Evolutionary conservation across 1,140 invertebrate genomes (phyloP), one percentile per base, ranked within the genome.

Genomic region (Heliothis virescens): DNA sequence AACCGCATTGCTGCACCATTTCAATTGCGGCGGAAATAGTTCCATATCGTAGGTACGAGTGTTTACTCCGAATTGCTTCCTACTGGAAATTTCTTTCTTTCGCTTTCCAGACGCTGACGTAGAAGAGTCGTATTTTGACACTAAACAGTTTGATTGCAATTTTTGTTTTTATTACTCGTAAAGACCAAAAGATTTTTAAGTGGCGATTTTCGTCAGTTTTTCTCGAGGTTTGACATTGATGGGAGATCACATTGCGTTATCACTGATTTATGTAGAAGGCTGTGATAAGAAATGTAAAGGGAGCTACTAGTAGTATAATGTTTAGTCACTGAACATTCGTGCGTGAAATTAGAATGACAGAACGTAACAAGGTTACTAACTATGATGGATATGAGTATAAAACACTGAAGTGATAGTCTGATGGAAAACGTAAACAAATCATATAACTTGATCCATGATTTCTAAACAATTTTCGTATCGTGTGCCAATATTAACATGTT

Each of bases 1-100:
- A 53, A 72, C 18, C 72, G 72, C 57, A 74, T 59, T 15, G 72
- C 21, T 60, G 34, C 53, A 57, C 57, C 18, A 60, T 74, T 74
- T 74, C 72, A 74, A 74, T 74, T 74, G 47, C 50, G 34, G 60
- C 60, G 34, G 16, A 74, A 74, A 74, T 74, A 74, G 72, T 47
- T 18, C 47, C 21, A 75, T 75, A n/a, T n/a, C n/a, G 41, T 13
- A 62, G 29, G 29, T 29, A 48, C 11, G 18, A 18, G 1, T 41
- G 34, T 41, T 5, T 67, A 50, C 62, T 47, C n/a, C 47, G 21
- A 26, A 41, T 71, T 71, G 67, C 52, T 71, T 53, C 52, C 67
- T 52, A 53, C 48, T 53, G 52, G 53, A 71, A 71, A 71, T 71
- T 53, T 52, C 21, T 29, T 53, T 15, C 67, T 48, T 48, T 71